These are phyloP conservation scores for Festucalex cinctus DNA, from an alignment of 2,113 vertebrate species.

Conservation along the genomic window DNA sequence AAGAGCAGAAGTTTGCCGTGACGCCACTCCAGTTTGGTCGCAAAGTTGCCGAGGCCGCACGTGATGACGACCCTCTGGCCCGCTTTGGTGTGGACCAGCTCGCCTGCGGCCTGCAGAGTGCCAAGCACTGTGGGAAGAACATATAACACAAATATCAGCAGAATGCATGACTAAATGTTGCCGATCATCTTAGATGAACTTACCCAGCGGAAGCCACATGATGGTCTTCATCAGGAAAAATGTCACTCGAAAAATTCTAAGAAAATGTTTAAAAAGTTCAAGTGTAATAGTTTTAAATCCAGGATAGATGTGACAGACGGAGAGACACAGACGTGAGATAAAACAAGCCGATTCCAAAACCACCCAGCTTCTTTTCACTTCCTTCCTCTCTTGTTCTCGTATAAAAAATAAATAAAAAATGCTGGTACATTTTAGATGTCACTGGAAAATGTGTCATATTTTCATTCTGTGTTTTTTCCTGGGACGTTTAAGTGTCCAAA, in stretches of 20 bases:
- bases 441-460: no score
- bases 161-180: neutral
- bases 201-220: conserved; percentile 42
- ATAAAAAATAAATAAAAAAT: conserved; percentile 5
- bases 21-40: accelerated
- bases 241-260: conserved; percentile 9
- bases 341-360: conserved; percentile 28
- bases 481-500: no score
- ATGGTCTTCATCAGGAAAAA: conserved; percentile 29
- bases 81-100: neutral
- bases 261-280: neutral
- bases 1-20: accelerated
- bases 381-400: conserved; percentile 14
- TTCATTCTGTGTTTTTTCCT: no score
- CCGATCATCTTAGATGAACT: neutral
- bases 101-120: conserved; percentile 25
- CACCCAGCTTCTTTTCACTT: conserved; percentile 29
- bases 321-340: no score
- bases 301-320: neutral
- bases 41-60: accelerated
- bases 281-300: neutral
- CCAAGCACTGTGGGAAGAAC: conserved; percentile 38
- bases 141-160: neutral
- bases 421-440: neutral
- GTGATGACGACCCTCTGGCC: accelerated